These are phyloP conservation scores for Sebastes kiyomatsui DNA, from an alignment of 2,797 vertebrate genomes.

Conservation along the genomic window DNA sequence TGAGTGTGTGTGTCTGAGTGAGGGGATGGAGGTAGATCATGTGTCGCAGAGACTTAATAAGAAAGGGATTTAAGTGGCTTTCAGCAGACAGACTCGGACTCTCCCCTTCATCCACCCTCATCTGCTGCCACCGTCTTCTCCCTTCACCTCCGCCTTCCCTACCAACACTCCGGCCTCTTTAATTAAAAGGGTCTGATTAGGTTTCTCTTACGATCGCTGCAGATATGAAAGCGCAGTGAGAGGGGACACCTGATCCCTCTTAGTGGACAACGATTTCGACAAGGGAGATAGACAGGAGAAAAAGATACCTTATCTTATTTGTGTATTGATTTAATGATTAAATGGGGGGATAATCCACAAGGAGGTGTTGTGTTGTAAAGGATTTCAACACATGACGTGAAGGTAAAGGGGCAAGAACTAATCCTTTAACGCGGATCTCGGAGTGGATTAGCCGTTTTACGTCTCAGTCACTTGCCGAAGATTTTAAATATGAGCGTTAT, in stretches of 20 bases:
- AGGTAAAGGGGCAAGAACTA: slow-evolving; percentile 4
- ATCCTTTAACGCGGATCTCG: slow-evolving; percentile 18
- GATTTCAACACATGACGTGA: slow-evolving; percentile 3
- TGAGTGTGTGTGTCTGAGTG: neutral
- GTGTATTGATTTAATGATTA: slow-evolving; percentile 52
- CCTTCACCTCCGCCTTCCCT: slow-evolving; percentile 11
- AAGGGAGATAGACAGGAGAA: neutral
- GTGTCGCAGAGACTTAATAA: slow-evolving; percentile 75
- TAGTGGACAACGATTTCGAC: neutral
- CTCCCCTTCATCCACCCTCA: slow-evolving; percentile 31
- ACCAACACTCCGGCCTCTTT: slow-evolving; percentile 50
- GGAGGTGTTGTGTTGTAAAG: neutral
- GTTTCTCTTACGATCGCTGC: slow-evolving; percentile 52
- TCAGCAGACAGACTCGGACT: slow-evolving; percentile 40
- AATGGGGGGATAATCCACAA: slow-evolving; percentile 20
- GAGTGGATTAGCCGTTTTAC: slow-evolving; percentile 28
- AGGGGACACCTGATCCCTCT: slow-evolving; percentile 26
- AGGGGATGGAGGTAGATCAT: slow-evolving; percentile 56
- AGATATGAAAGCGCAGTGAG: slow-evolving; percentile 29
- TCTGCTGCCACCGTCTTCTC: slow-evolving; percentile 27
- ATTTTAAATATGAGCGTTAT: neutral
- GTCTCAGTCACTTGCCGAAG: neutral
- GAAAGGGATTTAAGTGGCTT: slow-evolving; percentile 78
- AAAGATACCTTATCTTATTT: slow-evolving; percentile 4
- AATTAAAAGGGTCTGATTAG: slow-evolving; percentile 67